These are phyloP conservation scores for Vicugna pacos DNA, from an alignment of 2,113 vertebrate species.

Conservation along the genomic window DNA sequence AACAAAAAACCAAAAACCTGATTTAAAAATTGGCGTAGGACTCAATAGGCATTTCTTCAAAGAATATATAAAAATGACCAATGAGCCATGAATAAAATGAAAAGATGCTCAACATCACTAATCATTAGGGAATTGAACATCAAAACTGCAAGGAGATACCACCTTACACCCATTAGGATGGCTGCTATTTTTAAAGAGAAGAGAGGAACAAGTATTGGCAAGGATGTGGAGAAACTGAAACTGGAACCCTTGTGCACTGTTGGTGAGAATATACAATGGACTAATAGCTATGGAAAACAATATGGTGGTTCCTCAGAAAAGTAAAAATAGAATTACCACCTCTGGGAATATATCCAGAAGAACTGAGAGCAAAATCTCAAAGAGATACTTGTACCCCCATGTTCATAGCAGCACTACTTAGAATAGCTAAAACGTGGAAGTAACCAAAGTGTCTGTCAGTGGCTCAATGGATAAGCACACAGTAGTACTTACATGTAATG, in stretches of 20 bases:
- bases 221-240: background rate
- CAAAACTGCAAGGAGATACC: background rate
- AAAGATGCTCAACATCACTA: background rate
- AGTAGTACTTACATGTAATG: no score
- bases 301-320: background rate
- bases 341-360: background rate
- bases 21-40: background rate
- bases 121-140: background rate
- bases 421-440: background rate
- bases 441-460: background rate
- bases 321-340: background rate
- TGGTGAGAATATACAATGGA: background rate
- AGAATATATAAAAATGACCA: background rate
- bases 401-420: background rate
- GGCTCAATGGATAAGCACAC: background rate
- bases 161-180: background rate
- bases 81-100: background rate
- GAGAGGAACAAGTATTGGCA: background rate
- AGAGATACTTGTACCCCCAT: background rate
- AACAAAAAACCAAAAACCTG: no score
- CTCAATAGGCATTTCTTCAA: background rate
- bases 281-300: background rate
- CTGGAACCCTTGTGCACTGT: background rate
- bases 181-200: background rate
- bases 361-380: background rate